Percentiles rank a stretch among this genome's conserved stretches.
phyloP scores from a whole-genome alignment of 2,888 invertebrate genomes.

The Saturnia pavonia region DNA sequence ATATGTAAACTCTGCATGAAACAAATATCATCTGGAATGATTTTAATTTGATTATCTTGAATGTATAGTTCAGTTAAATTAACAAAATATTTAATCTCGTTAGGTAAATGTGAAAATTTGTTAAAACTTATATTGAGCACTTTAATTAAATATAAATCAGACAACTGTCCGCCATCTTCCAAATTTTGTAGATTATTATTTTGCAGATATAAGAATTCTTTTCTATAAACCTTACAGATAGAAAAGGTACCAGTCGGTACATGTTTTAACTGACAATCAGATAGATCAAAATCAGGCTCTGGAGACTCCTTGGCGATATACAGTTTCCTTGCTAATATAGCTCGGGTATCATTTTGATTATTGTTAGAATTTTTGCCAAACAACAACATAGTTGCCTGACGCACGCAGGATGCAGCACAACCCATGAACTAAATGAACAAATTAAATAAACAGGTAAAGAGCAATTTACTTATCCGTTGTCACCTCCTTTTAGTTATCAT shows the following conservation, averaged over 20 bases:
- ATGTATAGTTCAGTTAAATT: slow-evolving; percentile 88
- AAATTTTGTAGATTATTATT: slow-evolving; percentile 86
- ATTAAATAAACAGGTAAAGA: slow-evolving; percentile 26
- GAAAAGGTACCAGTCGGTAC: slow-evolving; percentile 91
- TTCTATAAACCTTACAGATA: slow-evolving; percentile 90
- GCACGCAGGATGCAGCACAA: slow-evolving; percentile 70
- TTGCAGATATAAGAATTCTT: slow-evolving; percentile 85
- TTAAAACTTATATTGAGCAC: slow-evolving; percentile 86
- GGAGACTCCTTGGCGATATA: slow-evolving; percentile 86
- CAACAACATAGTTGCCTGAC: slow-evolving; percentile 68
- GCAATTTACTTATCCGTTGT: slow-evolving; percentile 34
- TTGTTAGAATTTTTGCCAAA: slow-evolving; percentile 59
- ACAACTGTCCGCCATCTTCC: slow-evolving; percentile 86
- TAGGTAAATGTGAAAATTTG: slow-evolving; percentile 83
- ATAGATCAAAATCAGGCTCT: slow-evolving; percentile 90
- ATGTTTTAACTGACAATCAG: slow-evolving; percentile 87
- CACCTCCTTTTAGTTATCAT: slow-evolving; percentile 47
- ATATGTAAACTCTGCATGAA: slow-evolving; percentile 83
- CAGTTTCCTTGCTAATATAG: slow-evolving; percentile 69
- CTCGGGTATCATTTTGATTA: slow-evolving; percentile 52
- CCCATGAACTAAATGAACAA: slow-evolving; percentile 56
- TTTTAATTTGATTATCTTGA: slow-evolving; percentile 86
- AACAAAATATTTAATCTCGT: slow-evolving; percentile 84
- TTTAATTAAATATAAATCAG: slow-evolving; percentile 85
- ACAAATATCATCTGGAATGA: slow-evolving; percentile 86